phyloP scores from a whole-genome alignment of 2,888 invertebrate species.

The Scelioninae gen. 1 region DNA sequence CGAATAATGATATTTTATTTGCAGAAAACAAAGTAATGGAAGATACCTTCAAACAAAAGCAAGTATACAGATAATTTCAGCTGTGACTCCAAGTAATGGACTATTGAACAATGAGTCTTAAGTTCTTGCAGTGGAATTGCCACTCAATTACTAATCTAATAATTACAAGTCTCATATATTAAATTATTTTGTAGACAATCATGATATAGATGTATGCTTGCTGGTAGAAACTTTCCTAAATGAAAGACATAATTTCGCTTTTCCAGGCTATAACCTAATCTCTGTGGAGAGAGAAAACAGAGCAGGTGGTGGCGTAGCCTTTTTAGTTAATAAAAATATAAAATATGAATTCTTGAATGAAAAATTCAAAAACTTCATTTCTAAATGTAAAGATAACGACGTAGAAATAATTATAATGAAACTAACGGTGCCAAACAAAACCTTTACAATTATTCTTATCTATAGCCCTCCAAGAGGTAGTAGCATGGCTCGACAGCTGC shows the following conservation, averaged over 20 bases:
- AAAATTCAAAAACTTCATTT: not conserved
- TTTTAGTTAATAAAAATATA: not conserved
- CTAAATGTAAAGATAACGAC: not conserved
- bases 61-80: too few relatives aligned
- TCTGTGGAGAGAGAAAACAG: not conserved
- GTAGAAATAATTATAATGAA: not conserved
- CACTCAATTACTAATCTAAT: not conserved
- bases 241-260: not conserved
- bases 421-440: not conserved
- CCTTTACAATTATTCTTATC: not conserved
- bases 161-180: not conserved
- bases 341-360: not conserved
- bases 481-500: too few relatives aligned
- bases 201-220: not conserved
- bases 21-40: too few relatives aligned
- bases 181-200: too few relatives aligned
- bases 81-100: too few relatives aligned
- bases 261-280: not conserved
- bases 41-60: too few relatives aligned
- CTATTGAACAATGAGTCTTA: not conserved
- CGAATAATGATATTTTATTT: too few relatives aligned
- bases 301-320: not conserved
- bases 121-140: slow-evolving; percentile 11
- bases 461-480: not conserved
- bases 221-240: not conserved